Conservation (phyloP, 2,113 vertebrate genomes). For the Saimiri boliviensis region DNA sequence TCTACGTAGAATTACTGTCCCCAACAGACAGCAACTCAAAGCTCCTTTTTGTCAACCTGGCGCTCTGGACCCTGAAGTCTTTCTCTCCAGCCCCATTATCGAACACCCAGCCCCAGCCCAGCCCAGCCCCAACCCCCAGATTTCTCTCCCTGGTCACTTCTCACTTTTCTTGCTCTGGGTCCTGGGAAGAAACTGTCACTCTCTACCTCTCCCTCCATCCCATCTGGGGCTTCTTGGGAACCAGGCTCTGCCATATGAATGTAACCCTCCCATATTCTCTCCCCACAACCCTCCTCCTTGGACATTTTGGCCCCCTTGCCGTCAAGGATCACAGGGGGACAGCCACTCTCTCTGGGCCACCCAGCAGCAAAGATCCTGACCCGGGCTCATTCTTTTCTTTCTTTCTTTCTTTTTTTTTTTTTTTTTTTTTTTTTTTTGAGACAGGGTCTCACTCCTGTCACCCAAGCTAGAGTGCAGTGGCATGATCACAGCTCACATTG, state of each 20-base stretch:
- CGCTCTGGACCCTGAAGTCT: not conserved
- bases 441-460: too few species aligned
- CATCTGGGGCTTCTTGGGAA: constrained; percentile 88
- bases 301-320: not conserved
- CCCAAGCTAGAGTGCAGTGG: too few species aligned
- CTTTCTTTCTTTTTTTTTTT: too few species aligned
- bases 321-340: not conserved
- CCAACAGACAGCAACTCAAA: not conserved
- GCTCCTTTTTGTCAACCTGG: not conserved
- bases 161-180: not conserved
- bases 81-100: not conserved
- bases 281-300: not conserved
- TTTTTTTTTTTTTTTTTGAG: too few species aligned
- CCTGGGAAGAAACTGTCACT: not conserved
- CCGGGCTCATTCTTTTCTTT: too few species aligned
- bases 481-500: too few species aligned
- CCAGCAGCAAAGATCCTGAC: not conserved
- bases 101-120: not conserved
- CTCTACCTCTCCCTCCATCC: not conserved
- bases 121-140: not conserved
- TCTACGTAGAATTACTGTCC: accelerated
- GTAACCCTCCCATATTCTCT: not conserved
- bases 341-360: not conserved
- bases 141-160: not conserved
- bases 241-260: not conserved